phyloP scores from a whole-genome alignment of 1,140 invertebrate genomes.

The Ceratina calcarata region DNA sequence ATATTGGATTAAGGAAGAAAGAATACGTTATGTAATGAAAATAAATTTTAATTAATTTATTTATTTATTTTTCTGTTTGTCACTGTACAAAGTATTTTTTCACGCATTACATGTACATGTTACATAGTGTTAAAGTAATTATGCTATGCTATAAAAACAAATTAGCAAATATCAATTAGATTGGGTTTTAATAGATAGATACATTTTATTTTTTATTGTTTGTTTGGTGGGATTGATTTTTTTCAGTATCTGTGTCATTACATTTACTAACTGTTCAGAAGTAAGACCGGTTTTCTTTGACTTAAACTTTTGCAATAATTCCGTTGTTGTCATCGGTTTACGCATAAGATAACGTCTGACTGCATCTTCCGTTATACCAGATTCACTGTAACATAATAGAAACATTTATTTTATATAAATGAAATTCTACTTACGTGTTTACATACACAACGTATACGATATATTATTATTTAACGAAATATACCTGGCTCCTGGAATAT shows the following conservation, averaged over 20 bases:
- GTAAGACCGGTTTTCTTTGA: slow-evolving; percentile 95
- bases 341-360: slow-evolving; percentile 95
- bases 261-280: slow-evolving; percentile 93
- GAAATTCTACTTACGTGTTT: too few relatives aligned
- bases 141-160: background rate
- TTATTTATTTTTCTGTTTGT: background rate
- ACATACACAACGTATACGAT: too few relatives aligned
- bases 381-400: slow-evolving; percentile 83
- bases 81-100: slow-evolving; percentile 3
- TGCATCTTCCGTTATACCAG: slow-evolving; percentile 96
- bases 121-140: background rate
- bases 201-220: slow-evolving; percentile 96
- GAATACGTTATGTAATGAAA: too few relatives aligned
- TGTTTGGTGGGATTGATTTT: slow-evolving; percentile 96
- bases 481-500: slow-evolving; percentile 78
- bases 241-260: slow-evolving; percentile 96
- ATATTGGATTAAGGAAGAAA: too few relatives aligned
- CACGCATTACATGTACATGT: background rate
- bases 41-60: too few relatives aligned
- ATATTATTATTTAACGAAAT: background rate
- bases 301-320: slow-evolving; percentile 96
- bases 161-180: slow-evolving; percentile 54
- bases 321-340: slow-evolving; percentile 98
- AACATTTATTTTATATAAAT: background rate
- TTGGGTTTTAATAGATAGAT: slow-evolving; percentile 90